Conservation (phyloP, 2,113 vertebrate genomes). For the Tylochromis polylepis region DNA sequence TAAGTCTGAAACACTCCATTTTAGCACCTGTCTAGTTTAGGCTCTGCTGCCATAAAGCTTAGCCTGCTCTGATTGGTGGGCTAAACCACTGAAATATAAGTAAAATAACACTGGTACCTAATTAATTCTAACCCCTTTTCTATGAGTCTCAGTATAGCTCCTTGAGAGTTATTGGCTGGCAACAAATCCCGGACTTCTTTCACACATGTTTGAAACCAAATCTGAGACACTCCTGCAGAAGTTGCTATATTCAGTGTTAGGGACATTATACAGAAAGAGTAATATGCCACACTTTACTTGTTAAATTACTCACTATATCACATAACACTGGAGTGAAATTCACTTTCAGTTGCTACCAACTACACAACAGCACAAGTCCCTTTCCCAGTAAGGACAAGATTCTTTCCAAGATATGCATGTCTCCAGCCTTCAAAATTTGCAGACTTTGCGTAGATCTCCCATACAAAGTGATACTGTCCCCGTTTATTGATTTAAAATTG, state of each 20-base stretch:
- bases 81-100: background rate
- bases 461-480: background rate
- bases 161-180: background rate
- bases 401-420: background rate
- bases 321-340: background rate
- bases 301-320: background rate
- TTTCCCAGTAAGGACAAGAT: background rate
- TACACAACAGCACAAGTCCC: background rate
- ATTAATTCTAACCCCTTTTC: background rate
- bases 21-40: background rate
- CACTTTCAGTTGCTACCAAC: background rate
- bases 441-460: background rate
- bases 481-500: background rate
- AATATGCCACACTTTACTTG: background rate
- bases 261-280: background rate
- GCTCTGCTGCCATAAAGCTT: background rate
- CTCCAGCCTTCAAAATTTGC: background rate
- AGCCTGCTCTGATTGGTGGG: background rate
- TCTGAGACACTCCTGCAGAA: background rate
- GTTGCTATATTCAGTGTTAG: background rate
- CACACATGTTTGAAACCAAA: background rate
- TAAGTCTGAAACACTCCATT: background rate
- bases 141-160: background rate
- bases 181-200: background rate
- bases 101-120: background rate